Evolutionary conservation across 2,797 vertebrate species (phyloP).

Genomic region (Sparidentex hasta): DNA sequence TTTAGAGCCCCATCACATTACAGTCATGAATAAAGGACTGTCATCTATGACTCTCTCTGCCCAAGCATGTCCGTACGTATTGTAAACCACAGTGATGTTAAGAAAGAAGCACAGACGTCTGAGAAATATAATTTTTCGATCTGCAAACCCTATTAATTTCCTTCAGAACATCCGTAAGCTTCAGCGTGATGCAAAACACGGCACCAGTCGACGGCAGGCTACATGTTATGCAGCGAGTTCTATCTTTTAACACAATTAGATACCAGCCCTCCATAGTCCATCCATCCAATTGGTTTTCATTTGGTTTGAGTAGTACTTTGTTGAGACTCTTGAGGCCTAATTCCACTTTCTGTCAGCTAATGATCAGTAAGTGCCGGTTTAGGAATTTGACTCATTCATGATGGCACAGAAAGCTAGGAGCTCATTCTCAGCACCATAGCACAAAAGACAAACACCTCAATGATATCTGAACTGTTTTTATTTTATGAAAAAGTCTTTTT

Average conservation of each 20-base stretch:
- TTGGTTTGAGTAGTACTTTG: slow-evolving; percentile 35
- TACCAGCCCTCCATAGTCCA: background rate
- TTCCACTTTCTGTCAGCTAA: slow-evolving; percentile 30
- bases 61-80: slow-evolving; percentile 25
- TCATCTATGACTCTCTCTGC: slow-evolving; percentile 22
- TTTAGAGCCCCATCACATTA: slow-evolving; percentile 64
- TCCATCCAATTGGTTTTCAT: slow-evolving; percentile 16
- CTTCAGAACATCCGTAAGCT: background rate
- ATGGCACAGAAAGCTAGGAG: slow-evolving; percentile 1
- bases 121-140: background rate
- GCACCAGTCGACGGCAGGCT: slow-evolving; percentile 11
- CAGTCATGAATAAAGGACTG: slow-evolving; percentile 58
- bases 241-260: slow-evolving; percentile 6
- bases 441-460: background rate
- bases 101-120: slow-evolving; percentile 32
- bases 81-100: slow-evolving; percentile 25
- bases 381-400: slow-evolving; percentile 28
- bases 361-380: slow-evolving; percentile 33
- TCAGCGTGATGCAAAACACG: slow-evolving; percentile 21
- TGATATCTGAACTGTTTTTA: background rate
- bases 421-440: background rate
- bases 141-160: background rate
- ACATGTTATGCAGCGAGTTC: slow-evolving; percentile 19
- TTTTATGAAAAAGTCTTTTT: background rate
- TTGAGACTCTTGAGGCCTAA: slow-evolving; percentile 17